Evolutionary conservation across 2,888 invertebrate genomes (phyloP), one percentile per base, ranked within the genome.

Genomic region (Pardosa pseudoannulata): DNA sequence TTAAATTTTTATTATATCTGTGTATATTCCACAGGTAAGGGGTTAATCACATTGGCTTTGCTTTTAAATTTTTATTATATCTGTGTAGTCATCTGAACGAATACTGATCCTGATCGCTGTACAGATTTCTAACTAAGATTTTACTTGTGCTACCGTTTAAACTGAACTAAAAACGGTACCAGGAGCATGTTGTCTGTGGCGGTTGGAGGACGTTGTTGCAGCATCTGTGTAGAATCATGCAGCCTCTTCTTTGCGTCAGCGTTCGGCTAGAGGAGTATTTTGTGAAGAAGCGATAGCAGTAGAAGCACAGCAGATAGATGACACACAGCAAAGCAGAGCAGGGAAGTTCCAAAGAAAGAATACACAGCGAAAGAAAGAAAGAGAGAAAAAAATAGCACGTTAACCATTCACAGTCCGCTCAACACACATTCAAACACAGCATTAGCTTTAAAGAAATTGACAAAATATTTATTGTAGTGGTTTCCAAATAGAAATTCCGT

Each of bases 171-270:
- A 16, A 23, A 56, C 28, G 67, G 74, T 81, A 81, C 80, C 80
- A 81, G 80, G 19, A 74, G 80, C 80, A 81, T 74, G 80, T 74
- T 81, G 80, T 81, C 80, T 81, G 80, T 81, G 27, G 73, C 68
- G 32, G 73, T 74, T 46, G 80, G 67, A 28, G 80, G 80, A 41
- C 74, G 73, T 50, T 73, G 73, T 71, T 64, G 79, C 7, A 79
- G 65, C 29, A 79, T 46, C 79, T 81, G 80, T 74, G 80, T 74
- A 27, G 79, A 74, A 67, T 81, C 80, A 41, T 81, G 80, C 41
- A 81, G 67, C 39, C 80, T 81, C 80, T 81, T 81, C 80, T 81
- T 81, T 56, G 80, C 80, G 67, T 81, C 80, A 62, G 80, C 80
- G 36, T 81, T 81, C 71, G 80, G 74, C 80, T 81, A 68, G 29